Conservation (phyloP, 2,888 invertebrate genomes). For the Apamea anceps region DNA sequence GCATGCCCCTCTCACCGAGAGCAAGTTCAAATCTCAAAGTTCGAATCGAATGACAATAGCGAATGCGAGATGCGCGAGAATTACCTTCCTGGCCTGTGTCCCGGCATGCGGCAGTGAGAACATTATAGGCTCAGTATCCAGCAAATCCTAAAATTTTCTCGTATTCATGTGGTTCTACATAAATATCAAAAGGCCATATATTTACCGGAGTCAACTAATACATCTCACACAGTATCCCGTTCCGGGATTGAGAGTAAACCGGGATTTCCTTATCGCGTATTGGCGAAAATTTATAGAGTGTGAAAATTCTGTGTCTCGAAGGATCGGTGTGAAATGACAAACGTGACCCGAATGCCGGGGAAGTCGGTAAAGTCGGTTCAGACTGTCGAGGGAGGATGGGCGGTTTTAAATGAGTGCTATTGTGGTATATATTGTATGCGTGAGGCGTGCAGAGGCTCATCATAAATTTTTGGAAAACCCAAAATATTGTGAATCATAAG, state of each 20-base stretch:
- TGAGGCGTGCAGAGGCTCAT: conserved; percentile 8
- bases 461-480: conserved; percentile 26
- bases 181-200: conserved; percentile 45
- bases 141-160: neutral
- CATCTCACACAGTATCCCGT: conserved; percentile 69
- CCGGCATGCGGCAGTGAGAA: neutral
- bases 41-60: too few species aligned
- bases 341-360: conserved; percentile 80
- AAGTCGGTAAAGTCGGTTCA: conserved; percentile 56
- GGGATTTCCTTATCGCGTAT: conserved; percentile 79
- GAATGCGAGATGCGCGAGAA: too few species aligned
- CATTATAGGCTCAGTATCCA: neutral
- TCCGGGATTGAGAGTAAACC: conserved; percentile 72
- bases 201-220: conserved; percentile 70
- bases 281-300: conserved; percentile 86
- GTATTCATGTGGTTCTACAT: conserved; percentile 19
- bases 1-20: neutral
- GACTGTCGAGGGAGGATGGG: conserved; percentile 37
- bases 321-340: conserved; percentile 84
- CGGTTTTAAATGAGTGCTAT: conserved; percentile 52
- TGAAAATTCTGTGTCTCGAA: conserved; percentile 82
- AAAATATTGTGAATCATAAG: neutral
- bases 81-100: too few species aligned
- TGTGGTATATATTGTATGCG: conserved; percentile 19
- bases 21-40: too few species aligned